Percentiles rank a stretch among this genome's conserved stretches.
phyloP scores from a whole-genome alignment of 2,797 vertebrate genomes.

The Ctenopoma kingsleyae region DNA sequence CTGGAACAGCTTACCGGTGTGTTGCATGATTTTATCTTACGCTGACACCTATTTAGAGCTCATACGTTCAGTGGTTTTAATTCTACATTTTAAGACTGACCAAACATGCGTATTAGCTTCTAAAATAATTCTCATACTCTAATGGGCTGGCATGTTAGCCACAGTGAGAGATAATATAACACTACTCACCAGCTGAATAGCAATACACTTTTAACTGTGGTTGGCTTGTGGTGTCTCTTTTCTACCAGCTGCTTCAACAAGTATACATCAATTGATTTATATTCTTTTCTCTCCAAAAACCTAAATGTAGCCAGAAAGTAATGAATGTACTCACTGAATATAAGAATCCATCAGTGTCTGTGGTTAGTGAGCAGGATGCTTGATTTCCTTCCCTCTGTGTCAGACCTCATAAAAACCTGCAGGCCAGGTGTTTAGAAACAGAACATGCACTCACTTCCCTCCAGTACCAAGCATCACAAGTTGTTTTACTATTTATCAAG shows the following conservation, averaged over 20 bases:
- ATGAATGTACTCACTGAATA: constrained; percentile 54
- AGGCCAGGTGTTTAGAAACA: constrained; percentile 64
- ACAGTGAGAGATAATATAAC: constrained; percentile 23
- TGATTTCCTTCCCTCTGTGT: constrained; percentile 24
- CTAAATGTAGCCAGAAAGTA: constrained; percentile 43
- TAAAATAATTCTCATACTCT: not conserved
- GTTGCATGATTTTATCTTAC: constrained; percentile 71
- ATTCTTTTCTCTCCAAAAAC: constrained; percentile 35
- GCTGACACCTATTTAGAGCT: constrained; percentile 39
- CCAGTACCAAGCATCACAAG: constrained; percentile 33
- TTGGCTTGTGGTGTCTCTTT: constrained; percentile 32
- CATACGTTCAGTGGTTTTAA: constrained; percentile 39
- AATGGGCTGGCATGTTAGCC: constrained; percentile 37
- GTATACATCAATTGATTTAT: constrained; percentile 38
- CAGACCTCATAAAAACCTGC: constrained; percentile 69
- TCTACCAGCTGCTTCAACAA: constrained; percentile 39
- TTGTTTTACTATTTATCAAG: constrained; percentile 47
- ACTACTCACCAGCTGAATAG: constrained; percentile 30
- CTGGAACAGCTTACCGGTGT: constrained; percentile 61
- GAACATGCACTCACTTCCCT: constrained; percentile 30
- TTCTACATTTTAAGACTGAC: constrained; percentile 58
- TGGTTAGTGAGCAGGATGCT: constrained; percentile 15
- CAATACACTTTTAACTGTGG: constrained; percentile 13
- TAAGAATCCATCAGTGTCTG: constrained; percentile 35
- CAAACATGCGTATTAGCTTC: constrained; percentile 60